Evolutionary conservation across 64 coral and sea anemone genomes (phyloP), one percentile per base, ranked within the genome.

Genomic region (Orbicella faveolata): DNA sequence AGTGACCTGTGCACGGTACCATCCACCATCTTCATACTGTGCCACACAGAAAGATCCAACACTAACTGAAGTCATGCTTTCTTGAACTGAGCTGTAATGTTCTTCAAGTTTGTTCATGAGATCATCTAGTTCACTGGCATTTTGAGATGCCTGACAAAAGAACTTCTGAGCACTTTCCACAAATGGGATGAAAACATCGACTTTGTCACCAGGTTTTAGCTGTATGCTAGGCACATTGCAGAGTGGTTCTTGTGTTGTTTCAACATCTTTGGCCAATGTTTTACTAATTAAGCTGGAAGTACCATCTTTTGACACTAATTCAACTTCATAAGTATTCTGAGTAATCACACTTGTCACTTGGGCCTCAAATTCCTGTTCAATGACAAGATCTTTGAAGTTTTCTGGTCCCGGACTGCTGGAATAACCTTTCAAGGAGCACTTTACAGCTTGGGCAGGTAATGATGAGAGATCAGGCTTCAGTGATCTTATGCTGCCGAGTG

Each of bases 61-160:
- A 12, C 78, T 79, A n/a, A 92, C 78, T 34, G 95, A 94, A 0
- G 89, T 74, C 18, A 97, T 44, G 6, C 41, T 88, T 20, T 59
- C 88, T 37, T 93, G 83, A 36, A 83, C 53, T 13, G 87, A 63
- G 33, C 77, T 83, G 83, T 90, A 97, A 75, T 90, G 83, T 37
- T 77, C 80, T 41, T 93, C 90, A 39, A 98, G 92, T 23, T 51
- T 87, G 15, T 75, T 81, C 96, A 98, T 98, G 51, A 98, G 25
- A 14, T 90, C 69, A 79, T 96, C 88, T 35, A 96, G 88, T 4
- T 94, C 79, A 52, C 73, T 63, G 34, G 79, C 67, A 26, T 67
- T 80, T 61, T 90, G 83, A 17, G 39, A 64, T 12, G 87, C 39
- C 26, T 96, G 95, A 73, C 95, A 93, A 69, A 83, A 94, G 59